phyloP scores from a whole-genome alignment of 2,113 vertebrate genomes.

The Saguinus imperator region DNA sequence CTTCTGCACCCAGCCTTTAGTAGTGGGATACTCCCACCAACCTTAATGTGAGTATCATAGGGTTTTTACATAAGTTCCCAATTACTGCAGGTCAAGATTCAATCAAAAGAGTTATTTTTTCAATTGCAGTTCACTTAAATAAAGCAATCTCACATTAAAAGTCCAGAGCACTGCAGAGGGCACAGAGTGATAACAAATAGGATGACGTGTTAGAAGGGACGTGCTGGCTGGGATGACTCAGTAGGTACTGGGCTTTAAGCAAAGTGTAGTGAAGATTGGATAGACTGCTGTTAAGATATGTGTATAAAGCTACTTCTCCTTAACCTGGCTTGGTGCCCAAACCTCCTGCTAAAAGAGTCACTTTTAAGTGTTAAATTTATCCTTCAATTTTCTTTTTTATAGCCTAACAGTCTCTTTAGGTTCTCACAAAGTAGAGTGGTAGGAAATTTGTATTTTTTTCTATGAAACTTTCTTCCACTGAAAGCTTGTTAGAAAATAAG shows the following conservation, averaged over 20 bases:
- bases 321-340: conserved; percentile 41
- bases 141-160: background rate
- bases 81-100: background rate
- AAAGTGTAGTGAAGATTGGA: background rate
- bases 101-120: background rate
- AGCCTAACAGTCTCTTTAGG: conserved; percentile 51
- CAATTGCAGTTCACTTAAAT: conserved; percentile 16
- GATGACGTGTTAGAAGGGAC: conserved; percentile 27
- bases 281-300: conserved; percentile 20
- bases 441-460: conserved; percentile 52
- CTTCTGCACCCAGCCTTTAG: background rate
- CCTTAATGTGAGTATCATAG: background rate
- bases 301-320: conserved; percentile 13
- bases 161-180: background rate
- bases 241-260: background rate
- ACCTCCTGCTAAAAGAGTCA: conserved; percentile 40
- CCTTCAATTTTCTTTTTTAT: conserved; percentile 60
- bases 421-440: conserved; percentile 43
- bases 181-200: background rate
- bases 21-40: background rate
- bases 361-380: conserved; percentile 73
- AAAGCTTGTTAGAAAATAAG: conserved; percentile 56
- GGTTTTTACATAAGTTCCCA: background rate
- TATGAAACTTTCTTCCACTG: conserved; percentile 23
- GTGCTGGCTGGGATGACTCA: background rate